These are phyloP conservation scores for Cladopsammia gracilis DNA, from an alignment of 64 coral and sea anemone species.

Conservation along the genomic window DNA sequence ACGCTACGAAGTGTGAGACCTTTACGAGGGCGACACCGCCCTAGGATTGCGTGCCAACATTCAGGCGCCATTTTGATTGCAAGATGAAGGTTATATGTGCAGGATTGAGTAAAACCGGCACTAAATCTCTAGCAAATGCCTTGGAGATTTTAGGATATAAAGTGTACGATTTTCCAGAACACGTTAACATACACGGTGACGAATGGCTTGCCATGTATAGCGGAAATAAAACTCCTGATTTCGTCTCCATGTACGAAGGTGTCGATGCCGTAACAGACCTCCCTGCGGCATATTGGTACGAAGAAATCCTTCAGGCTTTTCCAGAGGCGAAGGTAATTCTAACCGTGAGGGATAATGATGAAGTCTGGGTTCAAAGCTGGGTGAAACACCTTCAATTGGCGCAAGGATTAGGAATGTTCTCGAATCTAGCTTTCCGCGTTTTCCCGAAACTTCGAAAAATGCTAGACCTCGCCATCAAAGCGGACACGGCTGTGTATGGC, in stretches of 20 bases:
- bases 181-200: neutral
- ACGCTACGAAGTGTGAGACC: too few relatives aligned
- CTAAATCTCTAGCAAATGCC: constrained; percentile 45
- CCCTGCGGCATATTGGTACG: neutral
- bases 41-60: too few relatives aligned
- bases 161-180: constrained; percentile 43
- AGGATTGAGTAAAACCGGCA: constrained; percentile 48
- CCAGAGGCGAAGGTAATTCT: constrained; percentile 42
- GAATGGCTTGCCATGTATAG: neutral
- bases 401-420: neutral
- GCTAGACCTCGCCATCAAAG: neutral
- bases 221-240: constrained; percentile 2
- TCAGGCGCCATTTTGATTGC: neutral
- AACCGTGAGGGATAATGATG: constrained; percentile 18
- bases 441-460: neutral
- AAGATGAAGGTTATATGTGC: constrained; percentile 63
- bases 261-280: constrained; percentile 40
- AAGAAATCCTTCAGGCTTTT: constrained; percentile 37
- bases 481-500: neutral
- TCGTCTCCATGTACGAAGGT: constrained; percentile 3
- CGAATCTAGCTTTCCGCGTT: neutral
- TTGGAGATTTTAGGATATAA: constrained; percentile 19
- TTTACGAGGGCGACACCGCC: too few relatives aligned
- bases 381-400: neutral
- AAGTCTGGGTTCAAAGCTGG: constrained; percentile 55